Conservation (phyloP, 2,113 vertebrate species). For the Oncorhynchus nerka region DNA sequence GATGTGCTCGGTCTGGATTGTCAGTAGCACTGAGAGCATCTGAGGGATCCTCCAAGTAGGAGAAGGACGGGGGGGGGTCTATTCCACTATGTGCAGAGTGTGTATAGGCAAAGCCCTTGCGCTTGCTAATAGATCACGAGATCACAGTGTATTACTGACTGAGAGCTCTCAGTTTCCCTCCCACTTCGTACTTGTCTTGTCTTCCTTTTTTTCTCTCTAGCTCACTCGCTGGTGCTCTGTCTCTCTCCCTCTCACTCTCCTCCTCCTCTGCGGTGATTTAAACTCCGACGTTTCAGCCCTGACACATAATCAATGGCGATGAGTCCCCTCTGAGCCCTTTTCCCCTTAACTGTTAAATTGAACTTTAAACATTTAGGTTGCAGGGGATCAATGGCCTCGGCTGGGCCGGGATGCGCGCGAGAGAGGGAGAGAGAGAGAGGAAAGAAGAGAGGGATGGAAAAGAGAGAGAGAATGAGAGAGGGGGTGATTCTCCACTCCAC, state of each 20-base stretch:
- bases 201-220: neutral
- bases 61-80: neutral
- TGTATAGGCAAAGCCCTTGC: neutral
- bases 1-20: neutral
- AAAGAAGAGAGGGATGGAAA: slow-evolving; percentile 6
- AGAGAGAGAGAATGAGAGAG: slow-evolving; percentile 14
- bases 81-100: neutral
- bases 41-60: neutral
- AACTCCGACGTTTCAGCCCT: slow-evolving; percentile 75
- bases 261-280: slow-evolving; percentile 68
- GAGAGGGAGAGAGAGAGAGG: slow-evolving; percentile 37
- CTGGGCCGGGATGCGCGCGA: slow-evolving; percentile 67
- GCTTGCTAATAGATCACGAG: neutral
- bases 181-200: slow-evolving; percentile 15
- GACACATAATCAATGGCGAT: slow-evolving; percentile 86
- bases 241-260: slow-evolving; percentile 55
- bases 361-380: slow-evolving; percentile 83
- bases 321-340: slow-evolving; percentile 83
- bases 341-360: slow-evolving; percentile 87
- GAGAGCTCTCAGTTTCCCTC: slow-evolving; percentile 19
- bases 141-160: slow-evolving; percentile 15
- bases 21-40: neutral
- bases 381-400: slow-evolving; percentile 78
- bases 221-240: neutral
- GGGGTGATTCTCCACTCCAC: slow-evolving; percentile 52